These are phyloP conservation scores for Acrocephalus scirpaceus DNA, from an alignment of 2,797 vertebrate species.

Conservation along the genomic window DNA sequence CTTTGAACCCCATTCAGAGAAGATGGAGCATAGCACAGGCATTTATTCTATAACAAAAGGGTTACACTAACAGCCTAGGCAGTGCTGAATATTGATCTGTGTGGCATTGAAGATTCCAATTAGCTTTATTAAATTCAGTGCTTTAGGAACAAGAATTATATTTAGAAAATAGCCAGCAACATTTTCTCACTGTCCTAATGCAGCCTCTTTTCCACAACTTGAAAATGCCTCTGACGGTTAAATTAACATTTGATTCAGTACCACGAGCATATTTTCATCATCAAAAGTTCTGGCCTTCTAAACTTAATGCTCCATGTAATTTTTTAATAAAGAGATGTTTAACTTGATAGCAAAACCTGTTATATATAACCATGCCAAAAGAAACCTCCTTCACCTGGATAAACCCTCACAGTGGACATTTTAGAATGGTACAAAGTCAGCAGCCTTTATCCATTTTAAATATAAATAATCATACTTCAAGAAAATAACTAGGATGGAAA, in stretches of 20 bases:
- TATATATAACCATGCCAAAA: background rate
- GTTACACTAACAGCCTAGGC: background rate
- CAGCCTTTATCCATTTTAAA: background rate
- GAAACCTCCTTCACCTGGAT: background rate
- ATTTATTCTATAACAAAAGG: background rate
- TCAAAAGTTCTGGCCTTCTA: background rate
- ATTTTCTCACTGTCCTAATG: background rate
- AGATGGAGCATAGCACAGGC: background rate
- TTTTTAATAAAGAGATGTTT: background rate
- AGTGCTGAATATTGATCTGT: background rate
- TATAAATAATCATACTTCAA: background rate
- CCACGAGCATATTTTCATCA: background rate
- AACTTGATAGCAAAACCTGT: background rate
- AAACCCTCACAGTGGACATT: background rate
- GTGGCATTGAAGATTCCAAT: background rate
- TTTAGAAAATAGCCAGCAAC: background rate
- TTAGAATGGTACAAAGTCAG: background rate
- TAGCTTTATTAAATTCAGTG: background rate
- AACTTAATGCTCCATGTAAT: background rate
- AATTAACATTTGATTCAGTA: background rate
- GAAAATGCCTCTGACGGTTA: background rate
- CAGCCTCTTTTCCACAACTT: background rate
- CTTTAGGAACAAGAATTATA: background rate
- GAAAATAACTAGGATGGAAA: background rate
- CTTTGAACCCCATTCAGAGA: background rate